Percentiles rank a stretch among this genome's conserved stretches.
Evolutionary conservation across 1,140 invertebrate genomes (phyloP).

Genomic region (Homalodisca vitripennis): DNA sequence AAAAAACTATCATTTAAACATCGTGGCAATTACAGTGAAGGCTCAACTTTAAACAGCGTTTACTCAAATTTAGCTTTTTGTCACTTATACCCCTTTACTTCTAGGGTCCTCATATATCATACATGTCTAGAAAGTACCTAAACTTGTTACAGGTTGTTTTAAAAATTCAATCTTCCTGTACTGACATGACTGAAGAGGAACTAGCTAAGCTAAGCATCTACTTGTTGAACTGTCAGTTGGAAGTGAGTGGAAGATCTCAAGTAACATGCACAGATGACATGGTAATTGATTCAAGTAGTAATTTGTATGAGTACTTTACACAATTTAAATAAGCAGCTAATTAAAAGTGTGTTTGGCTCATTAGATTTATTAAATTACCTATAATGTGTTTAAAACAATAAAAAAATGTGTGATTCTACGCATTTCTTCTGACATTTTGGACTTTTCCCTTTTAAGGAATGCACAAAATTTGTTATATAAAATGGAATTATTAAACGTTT

Average conservation of each 20-base stretch:
- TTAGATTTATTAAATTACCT: neutral
- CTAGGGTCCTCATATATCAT: too few relatives aligned
- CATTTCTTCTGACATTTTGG: too few relatives aligned
- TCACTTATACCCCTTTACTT: too few relatives aligned
- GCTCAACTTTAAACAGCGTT: too few relatives aligned
- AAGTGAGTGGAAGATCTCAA: constrained; percentile 58
- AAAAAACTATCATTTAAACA: too few relatives aligned
- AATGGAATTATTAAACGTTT: too few relatives aligned
- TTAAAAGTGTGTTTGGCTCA: neutral
- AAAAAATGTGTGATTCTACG: neutral
- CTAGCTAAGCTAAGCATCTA: constrained; percentile 66
- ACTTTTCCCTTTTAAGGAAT: too few relatives aligned
- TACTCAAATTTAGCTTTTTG: too few relatives aligned
- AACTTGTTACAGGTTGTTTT: constrained; percentile 56
- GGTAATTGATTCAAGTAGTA: constrained; percentile 47
- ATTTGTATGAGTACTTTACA: neutral
- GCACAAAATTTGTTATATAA: too few relatives aligned
- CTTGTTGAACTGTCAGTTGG: constrained; percentile 67
- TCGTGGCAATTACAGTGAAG: too few relatives aligned
- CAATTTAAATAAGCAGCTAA: neutral
- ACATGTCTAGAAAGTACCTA: too few relatives aligned
- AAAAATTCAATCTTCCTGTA: constrained; percentile 57
- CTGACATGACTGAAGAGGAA: constrained; percentile 61
- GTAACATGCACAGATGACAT: constrained; percentile 62
- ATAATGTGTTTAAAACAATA: neutral